These are phyloP conservation scores for Drosophila sechellia DNA, from an alignment of 1,140 invertebrate genomes.

Conservation along the genomic window DNA sequence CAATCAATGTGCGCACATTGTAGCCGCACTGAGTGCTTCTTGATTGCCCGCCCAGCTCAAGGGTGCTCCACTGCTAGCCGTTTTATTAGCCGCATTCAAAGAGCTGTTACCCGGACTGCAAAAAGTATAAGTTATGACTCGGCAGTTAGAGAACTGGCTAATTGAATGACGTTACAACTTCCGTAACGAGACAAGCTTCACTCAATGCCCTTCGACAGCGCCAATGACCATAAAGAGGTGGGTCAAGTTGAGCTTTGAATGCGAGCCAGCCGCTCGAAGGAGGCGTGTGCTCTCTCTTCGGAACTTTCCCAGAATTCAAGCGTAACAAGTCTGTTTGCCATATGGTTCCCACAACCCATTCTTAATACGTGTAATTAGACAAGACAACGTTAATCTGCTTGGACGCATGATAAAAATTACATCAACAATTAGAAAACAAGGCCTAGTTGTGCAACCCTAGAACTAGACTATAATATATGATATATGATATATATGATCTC, in stretches of 20 bases:
- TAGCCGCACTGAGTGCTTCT: slow-evolving; percentile 48
- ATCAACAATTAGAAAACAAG: neutral
- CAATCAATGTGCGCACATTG: slow-evolving; percentile 31
- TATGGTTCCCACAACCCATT: slow-evolving; percentile 14
- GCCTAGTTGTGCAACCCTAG: neutral
- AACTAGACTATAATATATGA: neutral
- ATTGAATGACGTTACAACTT: slow-evolving; percentile 61
- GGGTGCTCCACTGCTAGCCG: slow-evolving; percentile 42
- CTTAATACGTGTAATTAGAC: slow-evolving; percentile 10
- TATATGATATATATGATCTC: neutral
- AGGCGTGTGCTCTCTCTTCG: neutral
- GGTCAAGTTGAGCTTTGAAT: slow-evolving; percentile 27
- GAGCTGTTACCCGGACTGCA: slow-evolving; percentile 23
- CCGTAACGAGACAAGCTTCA: slow-evolving; percentile 40
- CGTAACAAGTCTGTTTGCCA: slow-evolving; percentile 13
- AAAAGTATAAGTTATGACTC: slow-evolving; percentile 20
- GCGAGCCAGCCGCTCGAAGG: slow-evolving; percentile 1
- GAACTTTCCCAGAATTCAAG: slow-evolving; percentile 42
- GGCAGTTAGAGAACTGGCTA: slow-evolving; percentile 34
- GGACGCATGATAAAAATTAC: neutral
- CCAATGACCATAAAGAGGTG: slow-evolving; percentile 36
- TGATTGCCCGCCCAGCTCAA: slow-evolving; percentile 62
- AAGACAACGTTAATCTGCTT: neutral
- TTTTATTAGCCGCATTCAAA: slow-evolving; percentile 51
- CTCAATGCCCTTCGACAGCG: slow-evolving; percentile 25